Percentiles rank a stretch among this genome's conserved stretches.
Conservation (phyloP, 2,797 vertebrate species). For the Phoeniculus purpureus region DNA sequence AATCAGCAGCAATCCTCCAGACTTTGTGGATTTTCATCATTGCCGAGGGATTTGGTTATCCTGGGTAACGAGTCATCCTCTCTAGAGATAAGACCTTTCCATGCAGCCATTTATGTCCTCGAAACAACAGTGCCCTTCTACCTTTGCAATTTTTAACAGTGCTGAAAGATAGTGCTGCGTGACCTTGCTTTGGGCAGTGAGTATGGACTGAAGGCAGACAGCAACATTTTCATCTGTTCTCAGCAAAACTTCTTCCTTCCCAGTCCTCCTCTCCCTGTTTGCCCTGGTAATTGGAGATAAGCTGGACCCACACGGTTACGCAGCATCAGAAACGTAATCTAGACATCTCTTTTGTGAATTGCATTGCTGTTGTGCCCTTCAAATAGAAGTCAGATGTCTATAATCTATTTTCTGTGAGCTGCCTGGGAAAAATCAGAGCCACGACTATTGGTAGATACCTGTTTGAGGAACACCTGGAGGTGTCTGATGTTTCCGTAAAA, state of each 20-base stretch:
- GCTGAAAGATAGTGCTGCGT: not conserved
- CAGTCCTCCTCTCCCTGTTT: not conserved
- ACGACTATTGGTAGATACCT: conserved; percentile 27
- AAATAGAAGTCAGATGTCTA: not conserved
- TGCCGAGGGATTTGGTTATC: not conserved
- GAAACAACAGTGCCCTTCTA: not conserved
- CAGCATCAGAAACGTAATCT: conserved; percentile 43
- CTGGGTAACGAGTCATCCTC: not conserved
- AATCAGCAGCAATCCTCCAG: not conserved
- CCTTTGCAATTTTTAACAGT: conserved; percentile 8
- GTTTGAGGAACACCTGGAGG: conserved; percentile 31
- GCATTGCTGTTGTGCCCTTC: not conserved
- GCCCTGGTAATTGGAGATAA: conserved; percentile 45
- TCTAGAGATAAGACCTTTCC: not conserved
- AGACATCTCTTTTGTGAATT: not conserved
- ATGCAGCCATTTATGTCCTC: not conserved
- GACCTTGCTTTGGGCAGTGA: not conserved
- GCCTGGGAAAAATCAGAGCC: conserved; percentile 13
- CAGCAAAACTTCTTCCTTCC: not conserved
- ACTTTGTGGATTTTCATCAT: not conserved
- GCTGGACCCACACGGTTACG: not conserved
- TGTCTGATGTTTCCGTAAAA: conserved; percentile 40
- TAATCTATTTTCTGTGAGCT: not conserved
- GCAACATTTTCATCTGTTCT: not conserved
- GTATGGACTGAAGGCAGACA: not conserved